Evolutionary conservation across 2,113 vertebrate species (phyloP), one percentile per base, ranked within the genome.

Genomic region (Gobio gobio): DNA sequence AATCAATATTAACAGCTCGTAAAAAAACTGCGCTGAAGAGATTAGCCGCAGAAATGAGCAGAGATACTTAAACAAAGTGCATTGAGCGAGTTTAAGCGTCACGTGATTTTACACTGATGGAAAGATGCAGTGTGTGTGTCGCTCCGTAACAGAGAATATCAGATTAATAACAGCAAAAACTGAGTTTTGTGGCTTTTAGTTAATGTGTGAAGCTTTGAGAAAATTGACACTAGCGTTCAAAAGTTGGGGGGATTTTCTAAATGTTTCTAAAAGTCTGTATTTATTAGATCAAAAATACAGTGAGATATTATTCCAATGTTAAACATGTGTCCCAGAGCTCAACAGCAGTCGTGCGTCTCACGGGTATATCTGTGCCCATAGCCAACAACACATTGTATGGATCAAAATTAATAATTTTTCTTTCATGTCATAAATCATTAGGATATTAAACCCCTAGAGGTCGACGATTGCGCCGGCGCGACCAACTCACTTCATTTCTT

Each of bases 1-100:
- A 92, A 94, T 95, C 94, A 93, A 94, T 95, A 94, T 94, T 94
- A 95, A 94, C 91, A 90, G 93, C 93, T 93, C 90, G 91, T 93
- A 91, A 92, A 94, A 90, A 91, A 90, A 92, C 89, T 89, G 87
- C 91, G 92, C 70, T 56, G 90, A 85, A 86, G 90, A 90, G 88
- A 92, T 92, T 90, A 86, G 91, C 88, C 86, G 73, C 83, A 45
- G 89, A 89, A 93, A 91, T 90, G 87, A 83, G 91, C 86, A 89
- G 90, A 91, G 90, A 91, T 91, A 93, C 90, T 94, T 92, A 92
- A 93, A 93, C 89, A 94, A 92, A 94, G 91, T 92, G 89, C 88
- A 91, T 88, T 54, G 29, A 83, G 86, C 10, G 10, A 80, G 70
- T 58, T 22, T 61, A 51, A 81, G 29, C 24, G 16, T 36, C 22